Conservation (phyloP, 2,797 vertebrate genomes). For the Intellagama lesueurii region DNA sequence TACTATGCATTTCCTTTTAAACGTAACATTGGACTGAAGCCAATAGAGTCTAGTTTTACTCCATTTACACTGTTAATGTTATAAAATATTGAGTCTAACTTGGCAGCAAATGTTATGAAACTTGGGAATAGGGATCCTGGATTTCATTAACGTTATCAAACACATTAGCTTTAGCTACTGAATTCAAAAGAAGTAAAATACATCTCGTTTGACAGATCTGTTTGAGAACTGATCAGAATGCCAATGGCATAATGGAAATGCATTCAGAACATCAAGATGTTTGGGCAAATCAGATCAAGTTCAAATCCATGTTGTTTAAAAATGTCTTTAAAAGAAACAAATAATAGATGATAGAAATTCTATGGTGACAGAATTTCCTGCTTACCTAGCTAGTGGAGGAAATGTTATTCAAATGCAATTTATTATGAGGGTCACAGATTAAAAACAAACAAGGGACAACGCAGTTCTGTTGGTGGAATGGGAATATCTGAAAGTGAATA, state of each 20-base stretch:
- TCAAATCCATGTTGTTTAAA: too few species aligned
- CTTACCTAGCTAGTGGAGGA: not conserved
- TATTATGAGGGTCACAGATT: not conserved
- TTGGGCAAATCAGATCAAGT: not conserved
- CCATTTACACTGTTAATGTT: too few species aligned
- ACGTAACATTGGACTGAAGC: too few species aligned
- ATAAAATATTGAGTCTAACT: not conserved
- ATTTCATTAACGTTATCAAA: slow-evolving; percentile 12
- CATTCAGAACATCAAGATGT: not conserved
- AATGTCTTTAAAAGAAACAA: not conserved
- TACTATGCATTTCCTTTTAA: too few species aligned
- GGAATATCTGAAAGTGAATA: not conserved
- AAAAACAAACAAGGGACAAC: not conserved
- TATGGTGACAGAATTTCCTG: not conserved
- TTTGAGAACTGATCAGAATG: slow-evolving; percentile 1
- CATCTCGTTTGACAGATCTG: not conserved
- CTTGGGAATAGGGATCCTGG: not conserved
- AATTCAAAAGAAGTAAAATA: not conserved
- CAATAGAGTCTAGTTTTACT: too few species aligned
- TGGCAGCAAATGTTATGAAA: not conserved
- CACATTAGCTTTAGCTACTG: not conserved
- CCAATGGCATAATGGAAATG: not conserved
- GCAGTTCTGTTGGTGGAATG: not conserved
- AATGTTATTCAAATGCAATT: too few species aligned
- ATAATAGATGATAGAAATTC: not conserved